These are phyloP conservation scores for Arctia plantaginis DNA, from an alignment of 2,888 invertebrate genomes.

Conservation along the genomic window DNA sequence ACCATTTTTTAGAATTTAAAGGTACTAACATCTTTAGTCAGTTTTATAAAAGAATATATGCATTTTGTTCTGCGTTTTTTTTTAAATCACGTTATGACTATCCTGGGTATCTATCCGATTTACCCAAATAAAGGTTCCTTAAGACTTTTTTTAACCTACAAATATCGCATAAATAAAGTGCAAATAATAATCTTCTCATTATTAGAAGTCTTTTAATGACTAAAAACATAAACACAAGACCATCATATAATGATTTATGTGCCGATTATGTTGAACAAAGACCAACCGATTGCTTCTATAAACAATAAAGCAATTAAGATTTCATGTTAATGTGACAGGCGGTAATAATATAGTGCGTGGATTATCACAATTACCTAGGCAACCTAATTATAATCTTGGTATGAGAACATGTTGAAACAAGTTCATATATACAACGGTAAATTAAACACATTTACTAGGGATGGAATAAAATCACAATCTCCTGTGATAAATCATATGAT, in stretches of 20 bases:
- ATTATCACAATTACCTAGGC: neutral
- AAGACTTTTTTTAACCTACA: no score
- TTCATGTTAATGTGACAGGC: slow-evolving; percentile 5
- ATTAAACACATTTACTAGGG: no score
- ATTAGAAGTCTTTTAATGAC: neutral
- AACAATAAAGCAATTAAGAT: neutral
- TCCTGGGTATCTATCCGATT: no score
- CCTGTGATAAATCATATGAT: no score
- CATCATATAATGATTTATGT: neutral
- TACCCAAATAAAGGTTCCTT: no score
- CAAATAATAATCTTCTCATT: neutral
- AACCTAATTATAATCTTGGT: neutral
- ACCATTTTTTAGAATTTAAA: neutral
- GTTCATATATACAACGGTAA: no score
- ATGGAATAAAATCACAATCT: no score
- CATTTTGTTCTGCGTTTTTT: no score
- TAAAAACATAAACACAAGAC: neutral
- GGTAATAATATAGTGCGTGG: neutral
- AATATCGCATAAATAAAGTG: neutral
- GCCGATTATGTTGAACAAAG: slow-evolving; percentile 7
- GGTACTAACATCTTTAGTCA: neutral
- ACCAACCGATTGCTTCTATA: neutral
- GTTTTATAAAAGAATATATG: no score
- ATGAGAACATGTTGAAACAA: no score
- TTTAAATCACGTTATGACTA: no score